phyloP scores from a whole-genome alignment of 1,140 invertebrate species.

The Diprion similis region DNA sequence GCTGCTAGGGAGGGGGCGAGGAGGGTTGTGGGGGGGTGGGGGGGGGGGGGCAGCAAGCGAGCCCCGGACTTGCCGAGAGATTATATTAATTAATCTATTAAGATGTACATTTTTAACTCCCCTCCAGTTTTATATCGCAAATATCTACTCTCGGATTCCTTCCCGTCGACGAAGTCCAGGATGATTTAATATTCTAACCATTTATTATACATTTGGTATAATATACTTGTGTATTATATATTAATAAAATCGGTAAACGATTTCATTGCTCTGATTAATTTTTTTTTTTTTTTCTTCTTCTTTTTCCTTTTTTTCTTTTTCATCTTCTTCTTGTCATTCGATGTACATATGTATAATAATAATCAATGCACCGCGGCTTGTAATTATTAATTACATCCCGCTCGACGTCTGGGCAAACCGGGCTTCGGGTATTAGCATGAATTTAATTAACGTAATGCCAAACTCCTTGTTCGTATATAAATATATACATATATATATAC shows the following conservation, averaged over 20 bases:
- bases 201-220: no score
- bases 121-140: no score
- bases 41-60: conserved; percentile 4
- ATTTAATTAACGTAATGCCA: background rate
- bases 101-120: conserved; percentile 20
- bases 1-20: background rate
- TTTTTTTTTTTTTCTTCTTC: background rate
- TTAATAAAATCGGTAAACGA: no score
- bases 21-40: conserved; percentile 14
- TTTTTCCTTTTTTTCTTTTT: background rate
- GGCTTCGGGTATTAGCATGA: background rate
- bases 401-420: no score
- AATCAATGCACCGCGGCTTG: no score
- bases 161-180: no score
- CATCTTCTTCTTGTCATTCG: conserved; percentile 8
- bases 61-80: conserved; percentile 14
- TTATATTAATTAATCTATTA: conserved; percentile 35
- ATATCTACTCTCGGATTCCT: no score
- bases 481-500: no score
- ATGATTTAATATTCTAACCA: no score
- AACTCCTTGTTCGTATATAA: background rate
- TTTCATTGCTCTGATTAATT: no score
- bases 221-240: no score
- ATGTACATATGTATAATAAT: background rate
- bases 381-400: no score